Evolutionary conservation across 2,888 invertebrate species (phyloP), one percentile per base, ranked within the genome.

Genomic region (Xanthorhoe spadicearia): DNA sequence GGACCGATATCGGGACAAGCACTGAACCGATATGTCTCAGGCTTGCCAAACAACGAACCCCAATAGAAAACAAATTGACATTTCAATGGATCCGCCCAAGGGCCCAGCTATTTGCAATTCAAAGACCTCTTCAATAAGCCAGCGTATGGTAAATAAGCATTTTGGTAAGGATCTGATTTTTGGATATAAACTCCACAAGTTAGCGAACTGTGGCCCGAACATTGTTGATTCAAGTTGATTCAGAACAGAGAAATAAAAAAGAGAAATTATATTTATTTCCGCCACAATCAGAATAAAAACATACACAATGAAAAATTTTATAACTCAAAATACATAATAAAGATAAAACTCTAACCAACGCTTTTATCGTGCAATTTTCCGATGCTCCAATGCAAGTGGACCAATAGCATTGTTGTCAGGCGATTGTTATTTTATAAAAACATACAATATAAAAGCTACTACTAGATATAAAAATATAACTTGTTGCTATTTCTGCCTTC

Each of bases 1-100:
- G 66, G 56, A 49, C 63, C 59, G 55, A 64, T 64, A 61, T 63
- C 32, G 46, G 59, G 59, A 56, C 61, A 67, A 52, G 58, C 62
- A 64, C 70, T 66, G 64, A 74, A 67, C 66, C 72, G 74, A 77
- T 77, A 74, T 75, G 72, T 76, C 74, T 73, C 72, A 71, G 68
- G 71, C 68, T 69, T 68, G 66, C 71, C 69, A 74, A 77, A 77
- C 76, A 75, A 71, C 71, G 66, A 71, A 86, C 87, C 89, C 89
- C 88, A 86, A 90, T 89, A 88, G 90, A 90, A 91, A 92, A 93
- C 90, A 92, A 92, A 92, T 92, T 92, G 92, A 90, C 92, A 87
- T 91, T 90, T 92, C 89, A 90, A 92, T 92, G 82, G 88, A 81
- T 82, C 82, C 83, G 83, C 84, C 86, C 83, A 82, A 84, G 84